These are phyloP conservation scores for Semotilus atromaculatus DNA, from an alignment of 2,797 vertebrate species.

Conservation along the genomic window DNA sequence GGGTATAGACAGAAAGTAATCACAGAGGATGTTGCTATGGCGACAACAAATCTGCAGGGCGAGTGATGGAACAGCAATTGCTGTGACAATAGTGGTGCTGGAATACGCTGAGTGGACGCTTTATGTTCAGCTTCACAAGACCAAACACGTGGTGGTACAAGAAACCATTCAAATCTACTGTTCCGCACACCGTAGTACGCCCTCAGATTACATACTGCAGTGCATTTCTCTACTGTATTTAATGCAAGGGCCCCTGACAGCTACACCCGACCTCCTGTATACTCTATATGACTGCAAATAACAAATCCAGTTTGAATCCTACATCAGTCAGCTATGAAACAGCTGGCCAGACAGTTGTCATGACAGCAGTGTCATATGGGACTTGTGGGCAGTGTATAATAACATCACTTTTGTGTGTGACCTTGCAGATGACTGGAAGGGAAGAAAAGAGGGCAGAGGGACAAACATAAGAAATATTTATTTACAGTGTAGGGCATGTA, in stretches of 20 bases:
- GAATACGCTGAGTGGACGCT: conserved; percentile 75
- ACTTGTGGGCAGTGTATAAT: conserved; percentile 3
- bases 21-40: conserved; percentile 77
- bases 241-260: conserved; percentile 1
- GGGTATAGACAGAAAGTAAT: conserved; percentile 57
- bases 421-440: not conserved
- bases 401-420: conserved; percentile 2
- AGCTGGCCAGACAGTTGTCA: conserved; percentile 10
- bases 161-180: conserved; percentile 55
- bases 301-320: not conserved
- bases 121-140: conserved; percentile 56
- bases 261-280: conserved; percentile 11
- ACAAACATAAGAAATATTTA: not conserved
- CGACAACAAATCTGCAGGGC: conserved; percentile 66
- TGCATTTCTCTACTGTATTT: conserved; percentile 3
- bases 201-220: conserved; percentile 10
- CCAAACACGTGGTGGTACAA: conserved; percentile 50
- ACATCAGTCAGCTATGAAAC: conserved; percentile 15
- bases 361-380: not conserved
- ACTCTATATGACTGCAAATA: not conserved
- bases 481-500: not conserved
- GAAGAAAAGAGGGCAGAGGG: not conserved
- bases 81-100: conserved; percentile 69
- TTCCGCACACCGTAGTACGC: conserved; percentile 2
- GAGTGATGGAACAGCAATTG: conserved; percentile 66